phyloP scores from a whole-genome alignment of 1,140 invertebrate species.

The Mamestra configurata region DNA sequence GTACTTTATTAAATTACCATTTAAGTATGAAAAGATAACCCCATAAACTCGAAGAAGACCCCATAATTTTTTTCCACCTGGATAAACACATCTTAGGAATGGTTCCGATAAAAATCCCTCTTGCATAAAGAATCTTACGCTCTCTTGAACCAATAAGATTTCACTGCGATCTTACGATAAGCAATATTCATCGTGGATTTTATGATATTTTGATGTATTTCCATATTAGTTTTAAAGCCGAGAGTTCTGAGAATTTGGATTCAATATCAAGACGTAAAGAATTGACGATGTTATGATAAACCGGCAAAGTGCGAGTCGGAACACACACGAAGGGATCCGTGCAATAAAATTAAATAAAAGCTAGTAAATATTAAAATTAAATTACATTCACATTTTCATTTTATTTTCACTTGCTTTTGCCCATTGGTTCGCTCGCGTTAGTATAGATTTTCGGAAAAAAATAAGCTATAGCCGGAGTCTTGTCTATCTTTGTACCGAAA shows the following conservation, averaged over 20 bases:
- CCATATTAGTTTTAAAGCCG: not conserved
- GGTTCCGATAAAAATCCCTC: conserved; percentile 30
- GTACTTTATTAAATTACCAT: conserved; percentile 24
- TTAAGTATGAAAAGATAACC: conserved; percentile 36
- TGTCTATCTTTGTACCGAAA: too few species aligned
- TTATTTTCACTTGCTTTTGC: too few species aligned
- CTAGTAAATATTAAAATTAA: too few species aligned
- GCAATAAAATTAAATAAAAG: too few species aligned
- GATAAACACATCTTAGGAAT: conserved; percentile 37
- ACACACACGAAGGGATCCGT: too few species aligned
- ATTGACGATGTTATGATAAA: not conserved
- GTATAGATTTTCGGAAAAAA: too few species aligned
- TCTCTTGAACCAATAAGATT: conserved; percentile 38
- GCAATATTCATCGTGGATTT: conserved; percentile 24
- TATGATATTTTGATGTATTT: conserved; percentile 28
- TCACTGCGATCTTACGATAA: conserved; percentile 25
- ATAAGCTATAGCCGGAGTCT: too few species aligned
- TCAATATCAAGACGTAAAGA: not conserved
- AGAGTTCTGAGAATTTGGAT: not conserved
- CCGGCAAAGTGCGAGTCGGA: too few species aligned
- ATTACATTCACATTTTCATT: too few species aligned
- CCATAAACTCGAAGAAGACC: conserved; percentile 19
- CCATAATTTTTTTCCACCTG: conserved; percentile 40
- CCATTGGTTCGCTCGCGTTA: too few species aligned
- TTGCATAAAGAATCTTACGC: conserved; percentile 36